These are phyloP conservation scores for Trichonephila clavata DNA, from an alignment of 1,140 invertebrate species.

Conservation along the genomic window DNA sequence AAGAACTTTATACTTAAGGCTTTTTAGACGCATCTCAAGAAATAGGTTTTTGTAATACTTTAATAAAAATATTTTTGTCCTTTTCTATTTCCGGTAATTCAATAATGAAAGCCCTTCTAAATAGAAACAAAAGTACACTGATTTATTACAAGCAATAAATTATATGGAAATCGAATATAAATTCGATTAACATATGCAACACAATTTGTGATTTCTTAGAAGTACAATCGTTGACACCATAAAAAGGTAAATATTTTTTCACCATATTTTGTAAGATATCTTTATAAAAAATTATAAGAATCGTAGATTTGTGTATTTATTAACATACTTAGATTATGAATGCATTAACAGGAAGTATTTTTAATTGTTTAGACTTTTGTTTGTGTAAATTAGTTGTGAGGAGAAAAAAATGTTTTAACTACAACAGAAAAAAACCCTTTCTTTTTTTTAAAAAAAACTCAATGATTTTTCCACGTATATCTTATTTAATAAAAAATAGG, in stretches of 20 bases:
- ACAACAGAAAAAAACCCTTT: no score
- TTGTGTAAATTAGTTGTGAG: no score
- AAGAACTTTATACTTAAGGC: neutral
- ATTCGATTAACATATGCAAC: neutral
- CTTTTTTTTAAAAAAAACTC: no score
- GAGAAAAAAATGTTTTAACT: no score
- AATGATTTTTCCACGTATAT: no score
- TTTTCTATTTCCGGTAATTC: neutral
- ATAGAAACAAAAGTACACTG: neutral
- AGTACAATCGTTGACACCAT: neutral
- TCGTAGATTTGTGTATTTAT: no score
- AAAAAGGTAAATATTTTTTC: neutral
- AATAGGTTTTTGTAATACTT: neutral
- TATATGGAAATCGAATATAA: neutral
- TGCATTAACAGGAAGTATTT: no score
- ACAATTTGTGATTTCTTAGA: neutral
- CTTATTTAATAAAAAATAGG: no score
- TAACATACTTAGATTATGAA: no score
- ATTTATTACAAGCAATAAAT: neutral
- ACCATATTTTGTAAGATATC: neutral
- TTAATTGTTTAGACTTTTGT: no score
- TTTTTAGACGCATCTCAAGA: neutral
- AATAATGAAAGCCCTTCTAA: neutral
- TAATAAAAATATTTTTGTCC: neutral
- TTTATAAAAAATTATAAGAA: neutral